These are phyloP conservation scores for Alauda arvensis DNA, from an alignment of 2,797 vertebrate species.

Conservation along the genomic window DNA sequence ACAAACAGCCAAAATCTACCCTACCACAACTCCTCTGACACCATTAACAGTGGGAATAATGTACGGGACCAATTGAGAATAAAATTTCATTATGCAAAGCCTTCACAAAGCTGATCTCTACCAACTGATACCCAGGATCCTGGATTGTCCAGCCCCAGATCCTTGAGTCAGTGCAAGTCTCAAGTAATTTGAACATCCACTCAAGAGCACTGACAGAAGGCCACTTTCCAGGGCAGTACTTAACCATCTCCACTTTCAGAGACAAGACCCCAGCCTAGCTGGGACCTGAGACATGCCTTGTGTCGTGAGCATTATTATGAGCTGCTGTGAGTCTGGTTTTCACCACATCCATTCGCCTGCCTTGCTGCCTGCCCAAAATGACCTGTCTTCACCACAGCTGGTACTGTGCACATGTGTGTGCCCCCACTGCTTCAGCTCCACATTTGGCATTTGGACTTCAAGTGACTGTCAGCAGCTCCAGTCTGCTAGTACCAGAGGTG, in stretches of 20 bases:
- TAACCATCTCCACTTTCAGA: neutral
- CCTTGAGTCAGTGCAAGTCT: neutral
- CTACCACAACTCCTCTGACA: neutral
- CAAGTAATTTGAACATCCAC: neutral
- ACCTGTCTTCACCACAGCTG: neutral
- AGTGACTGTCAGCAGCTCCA: neutral
- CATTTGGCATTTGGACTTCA: neutral
- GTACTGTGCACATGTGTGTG: accelerated
- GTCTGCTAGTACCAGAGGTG: accelerated
- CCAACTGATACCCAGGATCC: neutral
- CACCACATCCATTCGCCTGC: neutral
- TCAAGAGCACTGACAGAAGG: neutral
- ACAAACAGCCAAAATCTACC: neutral
- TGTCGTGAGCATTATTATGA: neutral
- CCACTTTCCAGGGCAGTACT: neutral
- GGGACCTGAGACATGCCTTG: accelerated
- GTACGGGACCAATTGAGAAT: accelerated
- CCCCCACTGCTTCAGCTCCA: neutral
- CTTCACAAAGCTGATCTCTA: neutral
- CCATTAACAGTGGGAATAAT: neutral
- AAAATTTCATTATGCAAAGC: neutral
- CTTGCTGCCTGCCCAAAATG: neutral
- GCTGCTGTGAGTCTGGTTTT: neutral
- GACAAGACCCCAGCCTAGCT: neutral
- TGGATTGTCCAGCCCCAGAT: neutral